phyloP scores from a whole-genome alignment of 2,797 vertebrate species.

The Dendrocincla tyrannina region DNA sequence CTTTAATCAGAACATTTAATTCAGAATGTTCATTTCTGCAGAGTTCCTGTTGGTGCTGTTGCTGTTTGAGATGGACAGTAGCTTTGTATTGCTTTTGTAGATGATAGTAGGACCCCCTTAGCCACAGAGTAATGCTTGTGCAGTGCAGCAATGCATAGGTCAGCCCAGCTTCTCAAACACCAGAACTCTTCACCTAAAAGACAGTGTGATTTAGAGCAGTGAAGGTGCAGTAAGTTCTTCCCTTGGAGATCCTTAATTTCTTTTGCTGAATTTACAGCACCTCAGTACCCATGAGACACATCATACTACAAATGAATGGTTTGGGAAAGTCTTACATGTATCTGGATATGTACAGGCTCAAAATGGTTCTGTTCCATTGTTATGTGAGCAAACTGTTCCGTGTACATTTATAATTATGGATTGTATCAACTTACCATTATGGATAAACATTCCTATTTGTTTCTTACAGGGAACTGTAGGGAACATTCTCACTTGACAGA shows the following conservation, averaged over 20 bases:
- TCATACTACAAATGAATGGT: background rate
- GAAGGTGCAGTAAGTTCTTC: background rate
- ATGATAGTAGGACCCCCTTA: background rate
- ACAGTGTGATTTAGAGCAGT: background rate
- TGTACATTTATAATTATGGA: background rate
- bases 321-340: background rate
- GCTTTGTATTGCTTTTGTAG: background rate
- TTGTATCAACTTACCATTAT: background rate
- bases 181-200: background rate
- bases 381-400: background rate
- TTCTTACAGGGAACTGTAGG: background rate
- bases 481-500: background rate
- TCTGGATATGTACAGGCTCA: background rate
- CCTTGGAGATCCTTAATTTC: background rate
- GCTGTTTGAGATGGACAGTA: background rate
- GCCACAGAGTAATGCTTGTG: background rate
- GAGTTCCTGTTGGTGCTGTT: background rate
- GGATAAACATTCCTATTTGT: background rate
- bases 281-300: background rate
- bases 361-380: background rate
- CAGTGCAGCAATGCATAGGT: background rate
- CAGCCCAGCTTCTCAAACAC: background rate
- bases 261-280: background rate
- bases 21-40: background rate
- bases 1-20: background rate